Evolutionary conservation across 2,113 vertebrate species (phyloP).

Genomic region (Ceyx cyanopectus): DNA sequence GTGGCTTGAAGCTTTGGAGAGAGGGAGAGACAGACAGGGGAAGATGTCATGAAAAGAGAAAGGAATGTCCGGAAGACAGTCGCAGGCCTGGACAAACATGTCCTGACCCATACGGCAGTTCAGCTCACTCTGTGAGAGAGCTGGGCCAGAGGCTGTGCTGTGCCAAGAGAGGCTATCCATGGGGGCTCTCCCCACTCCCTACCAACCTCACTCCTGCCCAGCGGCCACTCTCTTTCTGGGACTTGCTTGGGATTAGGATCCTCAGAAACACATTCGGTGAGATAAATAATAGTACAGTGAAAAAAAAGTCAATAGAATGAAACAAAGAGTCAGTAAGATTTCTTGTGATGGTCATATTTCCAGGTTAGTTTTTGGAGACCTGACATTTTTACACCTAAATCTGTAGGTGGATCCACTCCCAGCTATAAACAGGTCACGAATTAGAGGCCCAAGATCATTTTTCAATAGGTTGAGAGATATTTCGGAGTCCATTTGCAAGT

Average conservation of each 20-base stretch:
- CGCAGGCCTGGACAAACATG: background rate
- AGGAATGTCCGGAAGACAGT: background rate
- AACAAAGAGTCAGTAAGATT: background rate
- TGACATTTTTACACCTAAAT: background rate
- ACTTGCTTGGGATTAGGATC: background rate
- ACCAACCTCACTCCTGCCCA: background rate
- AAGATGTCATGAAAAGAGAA: background rate
- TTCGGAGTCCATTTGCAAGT: background rate
- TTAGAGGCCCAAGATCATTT: background rate
- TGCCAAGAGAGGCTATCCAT: rapidly evolving
- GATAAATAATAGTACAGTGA: background rate
- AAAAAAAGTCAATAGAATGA: background rate
- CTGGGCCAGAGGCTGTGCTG: background rate
- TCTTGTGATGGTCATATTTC: background rate
- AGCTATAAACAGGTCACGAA: background rate
- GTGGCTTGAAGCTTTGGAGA: background rate
- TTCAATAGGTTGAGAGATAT: background rate
- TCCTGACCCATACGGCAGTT: background rate
- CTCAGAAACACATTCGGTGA: background rate
- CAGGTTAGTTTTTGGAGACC: background rate
- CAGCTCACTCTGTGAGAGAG: background rate
- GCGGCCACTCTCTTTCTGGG: background rate
- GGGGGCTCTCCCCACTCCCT: rapidly evolving
- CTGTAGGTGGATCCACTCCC: background rate
- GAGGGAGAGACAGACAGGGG: background rate